A percentile compares a stretch with the other conserved stretches of the same genome.
phyloP scores from a whole-genome alignment of 2,113 vertebrate species.

The Cercocebus atys region DNA sequence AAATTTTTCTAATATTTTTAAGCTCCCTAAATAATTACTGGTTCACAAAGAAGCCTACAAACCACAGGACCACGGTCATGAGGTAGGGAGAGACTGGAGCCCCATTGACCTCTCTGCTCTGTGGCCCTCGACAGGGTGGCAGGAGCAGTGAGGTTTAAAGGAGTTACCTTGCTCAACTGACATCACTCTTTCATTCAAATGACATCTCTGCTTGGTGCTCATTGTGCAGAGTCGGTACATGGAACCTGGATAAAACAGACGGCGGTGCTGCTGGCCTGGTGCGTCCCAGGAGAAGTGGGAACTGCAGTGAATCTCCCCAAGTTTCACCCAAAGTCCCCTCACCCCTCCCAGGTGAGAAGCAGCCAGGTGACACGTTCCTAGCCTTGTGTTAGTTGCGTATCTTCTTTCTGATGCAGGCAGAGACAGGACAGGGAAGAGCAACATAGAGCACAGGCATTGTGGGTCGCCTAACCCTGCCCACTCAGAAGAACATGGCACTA shows the following conservation, averaged over 20 bases:
- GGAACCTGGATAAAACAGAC: background rate
- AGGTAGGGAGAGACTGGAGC: background rate
- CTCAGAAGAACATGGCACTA: background rate
- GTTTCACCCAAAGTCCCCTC: background rate
- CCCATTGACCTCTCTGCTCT: background rate
- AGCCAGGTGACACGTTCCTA: background rate
- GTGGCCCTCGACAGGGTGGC: background rate
- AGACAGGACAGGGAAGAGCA: background rate
- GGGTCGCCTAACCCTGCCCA: background rate
- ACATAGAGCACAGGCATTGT: accelerated
- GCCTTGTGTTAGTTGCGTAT: background rate
- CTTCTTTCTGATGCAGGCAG: background rate
- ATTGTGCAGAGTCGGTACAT: background rate
- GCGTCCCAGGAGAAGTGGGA: background rate
- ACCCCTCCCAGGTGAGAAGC: background rate
- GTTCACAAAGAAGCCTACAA: background rate
- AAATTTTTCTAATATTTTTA: background rate
- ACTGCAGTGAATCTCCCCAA: background rate
- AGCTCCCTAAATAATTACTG: background rate
- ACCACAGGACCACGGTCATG: background rate
- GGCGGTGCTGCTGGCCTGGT: background rate
- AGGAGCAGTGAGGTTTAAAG: background rate
- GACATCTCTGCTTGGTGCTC: background rate
- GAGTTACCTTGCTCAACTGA: background rate
- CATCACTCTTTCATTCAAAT: background rate